These are phyloP conservation scores for Cherax destructor DNA, from an alignment of 1,140 invertebrate species.

Conservation along the genomic window DNA sequence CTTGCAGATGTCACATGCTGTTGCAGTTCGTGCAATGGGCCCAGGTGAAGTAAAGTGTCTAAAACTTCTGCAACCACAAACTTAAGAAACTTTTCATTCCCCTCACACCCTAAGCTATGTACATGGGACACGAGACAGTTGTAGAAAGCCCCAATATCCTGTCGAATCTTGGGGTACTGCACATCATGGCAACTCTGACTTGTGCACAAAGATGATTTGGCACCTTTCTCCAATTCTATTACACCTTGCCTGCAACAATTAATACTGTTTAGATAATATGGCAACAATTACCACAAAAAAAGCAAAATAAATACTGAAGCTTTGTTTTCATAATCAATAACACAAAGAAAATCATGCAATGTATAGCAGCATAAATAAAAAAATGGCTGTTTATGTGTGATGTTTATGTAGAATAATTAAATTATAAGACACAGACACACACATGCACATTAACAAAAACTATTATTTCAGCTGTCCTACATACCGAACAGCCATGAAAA, in stretches of 20 bases:
- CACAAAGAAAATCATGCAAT: no score
- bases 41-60: conserved; percentile 20
- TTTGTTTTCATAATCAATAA: no score
- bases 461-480: not conserved
- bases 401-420: no score
- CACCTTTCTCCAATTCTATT: conserved; percentile 25
- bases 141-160: conserved; percentile 17
- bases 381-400: no score
- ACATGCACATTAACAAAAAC: no score
- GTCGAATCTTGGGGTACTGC: conserved; percentile 24
- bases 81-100: conserved; percentile 11
- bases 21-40: conserved; percentile 42
- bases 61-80: conserved; percentile 15
- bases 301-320: not conserved
- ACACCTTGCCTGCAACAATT: conserved; percentile 21
- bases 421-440: no score
- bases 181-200: not conserved
- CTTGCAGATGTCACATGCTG: conserved; percentile 55
- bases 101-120: not conserved
- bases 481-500: conserved; percentile 16
- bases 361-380: no score
- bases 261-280: no score
- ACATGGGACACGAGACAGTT: not conserved
- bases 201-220: conserved; percentile 20
- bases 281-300: not conserved